These are phyloP conservation scores for Paracanthobrama guichenoti DNA, from an alignment of 2,113 vertebrate species.

Conservation along the genomic window DNA sequence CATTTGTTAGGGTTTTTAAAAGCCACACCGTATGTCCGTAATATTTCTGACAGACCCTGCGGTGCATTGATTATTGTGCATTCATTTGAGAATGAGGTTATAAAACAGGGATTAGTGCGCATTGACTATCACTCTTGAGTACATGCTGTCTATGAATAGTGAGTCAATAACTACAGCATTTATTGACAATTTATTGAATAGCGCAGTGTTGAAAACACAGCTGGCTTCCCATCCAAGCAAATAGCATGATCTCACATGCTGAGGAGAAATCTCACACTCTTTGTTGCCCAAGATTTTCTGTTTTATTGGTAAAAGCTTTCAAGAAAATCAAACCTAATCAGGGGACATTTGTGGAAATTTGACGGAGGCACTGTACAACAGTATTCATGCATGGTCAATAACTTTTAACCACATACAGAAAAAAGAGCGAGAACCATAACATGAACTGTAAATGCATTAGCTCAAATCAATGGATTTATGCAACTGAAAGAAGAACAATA, in stretches of 20 bases:
- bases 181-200: slow-evolving; percentile 27
- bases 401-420: neutral
- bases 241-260: neutral
- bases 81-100: slow-evolving; percentile 73
- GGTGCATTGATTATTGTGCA: slow-evolving; percentile 68
- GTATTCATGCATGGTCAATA: neutral
- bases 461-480: neutral
- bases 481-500: neutral
- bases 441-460: neutral
- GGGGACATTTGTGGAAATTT: neutral
- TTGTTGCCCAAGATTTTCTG: neutral
- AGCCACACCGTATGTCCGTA: neutral
- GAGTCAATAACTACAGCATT: slow-evolving; percentile 69
- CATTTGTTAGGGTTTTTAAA: neutral
- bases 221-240: slow-evolving; percentile 42
- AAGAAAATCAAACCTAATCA: slow-evolving; percentile 5
- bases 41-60: slow-evolving; percentile 7
- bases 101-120: slow-evolving; percentile 72
- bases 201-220: slow-evolving; percentile 53
- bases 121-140: slow-evolving; percentile 68
- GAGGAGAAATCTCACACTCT: neutral
- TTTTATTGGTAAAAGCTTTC: slow-evolving; percentile 2
- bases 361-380: neutral
- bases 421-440: neutral
- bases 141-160: slow-evolving; percentile 59